These are phyloP conservation scores for Vulpes lagopus DNA, from an alignment of 2,113 vertebrate genomes.

Conservation along the genomic window DNA sequence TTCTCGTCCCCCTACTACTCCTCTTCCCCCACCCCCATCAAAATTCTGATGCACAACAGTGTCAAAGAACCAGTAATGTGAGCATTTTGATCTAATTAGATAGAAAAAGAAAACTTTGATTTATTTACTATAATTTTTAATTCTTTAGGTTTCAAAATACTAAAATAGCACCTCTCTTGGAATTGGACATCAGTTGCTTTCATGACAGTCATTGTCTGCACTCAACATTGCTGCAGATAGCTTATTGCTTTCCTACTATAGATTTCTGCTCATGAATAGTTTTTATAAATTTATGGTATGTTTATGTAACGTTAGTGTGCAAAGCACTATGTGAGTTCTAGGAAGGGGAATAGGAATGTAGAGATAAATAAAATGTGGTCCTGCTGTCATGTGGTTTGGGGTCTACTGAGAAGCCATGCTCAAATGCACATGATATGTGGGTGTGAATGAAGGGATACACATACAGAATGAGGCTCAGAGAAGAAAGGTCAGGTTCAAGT, in stretches of 20 bases:
- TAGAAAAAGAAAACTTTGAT: background rate
- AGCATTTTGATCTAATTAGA: background rate
- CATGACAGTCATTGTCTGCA: background rate
- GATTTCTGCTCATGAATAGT: background rate
- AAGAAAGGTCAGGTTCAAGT: background rate
- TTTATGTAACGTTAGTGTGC: background rate
- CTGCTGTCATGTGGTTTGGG: background rate
- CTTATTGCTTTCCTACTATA: background rate
- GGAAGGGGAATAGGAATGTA: background rate
- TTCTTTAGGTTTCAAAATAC: background rate
- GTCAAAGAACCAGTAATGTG: background rate
- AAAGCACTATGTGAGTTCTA: background rate
- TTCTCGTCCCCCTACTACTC: background rate
- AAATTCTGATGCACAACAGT: background rate
- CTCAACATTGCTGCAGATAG: background rate
- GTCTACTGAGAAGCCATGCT: background rate
- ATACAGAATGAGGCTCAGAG: background rate
- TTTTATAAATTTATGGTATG: background rate
- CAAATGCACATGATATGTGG: too few species aligned
- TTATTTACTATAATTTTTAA: background rate
- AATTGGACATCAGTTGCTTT: background rate
- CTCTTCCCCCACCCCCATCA: rapidly evolving
- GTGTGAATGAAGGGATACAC: background rate
- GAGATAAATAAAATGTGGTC: background rate
- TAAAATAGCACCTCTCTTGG: background rate